Evolutionary conservation across 2,888 invertebrate species (phyloP), one percentile per base, ranked within the genome.

Genomic region (Actias luna): DNA sequence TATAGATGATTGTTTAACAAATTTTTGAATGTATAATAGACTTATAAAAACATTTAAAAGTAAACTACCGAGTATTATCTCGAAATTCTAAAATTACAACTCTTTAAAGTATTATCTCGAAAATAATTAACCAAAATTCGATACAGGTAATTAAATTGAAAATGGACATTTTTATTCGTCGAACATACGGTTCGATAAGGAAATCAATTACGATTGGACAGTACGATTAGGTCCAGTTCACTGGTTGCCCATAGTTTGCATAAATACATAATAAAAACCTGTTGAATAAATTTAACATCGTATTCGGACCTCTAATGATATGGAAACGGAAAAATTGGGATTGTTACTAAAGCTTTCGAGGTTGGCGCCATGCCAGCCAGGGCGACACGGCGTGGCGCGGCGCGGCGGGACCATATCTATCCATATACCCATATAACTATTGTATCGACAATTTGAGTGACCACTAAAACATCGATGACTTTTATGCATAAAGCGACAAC

Each of bases 251-350:
- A 74, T 78, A 77, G 77, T 83, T 84, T 83, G 84, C 83, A 84
- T 84, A 84, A 80, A 83, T 80, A 78, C 74, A 79, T 80, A 75
- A 74, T 78, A 78, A 81, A 81, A 82, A 76, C 74, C 75, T 79
- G 78, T 77, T 74, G 72, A 76, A 78, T 79, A 78, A 73, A 79
- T 80, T 78, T 80, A 76, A 80, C 76, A 74, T 79, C 72, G 75
- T 73, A 78, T 75, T 76, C 74, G 73, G 75, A 71, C 77, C 74
- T 77, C 79, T 82, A 79, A 79, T 81, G 78, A 77, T 76, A 79
- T 81, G 78, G 74, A 81, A 77, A 77, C 75, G 75, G 75, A 82
- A 83, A 83, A 82, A 80, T 78, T 81, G 78, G 76, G 81, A 80
- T 81, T 74, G 76, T 74, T 70, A 67, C 75, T 74, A 67, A 73